A percentile compares a stretch with the other conserved stretches of the same genome.
Conservation (phyloP, 2,113 vertebrate genomes). For the Eleginops maclovinus region DNA sequence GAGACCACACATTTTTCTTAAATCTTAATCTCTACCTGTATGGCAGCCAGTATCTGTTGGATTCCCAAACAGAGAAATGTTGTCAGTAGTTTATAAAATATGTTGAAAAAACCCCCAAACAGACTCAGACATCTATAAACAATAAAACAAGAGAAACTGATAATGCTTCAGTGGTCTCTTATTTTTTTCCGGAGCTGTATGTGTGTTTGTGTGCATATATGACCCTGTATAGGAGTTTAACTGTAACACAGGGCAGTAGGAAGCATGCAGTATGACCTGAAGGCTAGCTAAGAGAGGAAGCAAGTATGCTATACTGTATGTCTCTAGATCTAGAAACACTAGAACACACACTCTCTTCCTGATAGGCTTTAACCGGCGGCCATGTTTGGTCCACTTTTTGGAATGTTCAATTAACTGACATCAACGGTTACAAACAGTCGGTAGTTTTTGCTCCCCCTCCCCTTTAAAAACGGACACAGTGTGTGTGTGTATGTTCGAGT, state of each 20-base stretch:
- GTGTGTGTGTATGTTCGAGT: constrained; percentile 69
- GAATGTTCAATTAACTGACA: constrained; percentile 81
- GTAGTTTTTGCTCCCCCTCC: constrained; percentile 17
- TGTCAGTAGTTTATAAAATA: no score
- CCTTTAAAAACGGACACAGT: constrained; percentile 44
- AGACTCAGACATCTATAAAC: no score
- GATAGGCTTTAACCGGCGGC: constrained; percentile 66
- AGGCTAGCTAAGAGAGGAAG: constrained; percentile 82
- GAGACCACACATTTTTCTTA: no score
- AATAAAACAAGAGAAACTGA: no score
- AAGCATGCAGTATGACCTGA: constrained; percentile 84
- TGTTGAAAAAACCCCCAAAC: no score
- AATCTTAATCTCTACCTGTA: no score
- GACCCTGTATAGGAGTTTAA: constrained; percentile 77
- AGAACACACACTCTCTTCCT: constrained; percentile 75
- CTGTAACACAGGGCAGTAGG: constrained; percentile 79
- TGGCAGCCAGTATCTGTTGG: no score
- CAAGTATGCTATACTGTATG: constrained; percentile 67
- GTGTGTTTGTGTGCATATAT: constrained; percentile 67
- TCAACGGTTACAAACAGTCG: constrained; percentile 77
- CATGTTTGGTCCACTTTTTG: constrained; percentile 67
- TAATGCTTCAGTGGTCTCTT: no score
- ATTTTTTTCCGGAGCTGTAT: neutral
- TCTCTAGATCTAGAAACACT: constrained; percentile 70
- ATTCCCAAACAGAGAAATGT: no score